Percentiles rank a stretch among this genome's conserved stretches.
These are phyloP conservation scores for Siniperca chuatsi DNA, from an alignment of 2,113 vertebrate species.

Conservation along the genomic window DNA sequence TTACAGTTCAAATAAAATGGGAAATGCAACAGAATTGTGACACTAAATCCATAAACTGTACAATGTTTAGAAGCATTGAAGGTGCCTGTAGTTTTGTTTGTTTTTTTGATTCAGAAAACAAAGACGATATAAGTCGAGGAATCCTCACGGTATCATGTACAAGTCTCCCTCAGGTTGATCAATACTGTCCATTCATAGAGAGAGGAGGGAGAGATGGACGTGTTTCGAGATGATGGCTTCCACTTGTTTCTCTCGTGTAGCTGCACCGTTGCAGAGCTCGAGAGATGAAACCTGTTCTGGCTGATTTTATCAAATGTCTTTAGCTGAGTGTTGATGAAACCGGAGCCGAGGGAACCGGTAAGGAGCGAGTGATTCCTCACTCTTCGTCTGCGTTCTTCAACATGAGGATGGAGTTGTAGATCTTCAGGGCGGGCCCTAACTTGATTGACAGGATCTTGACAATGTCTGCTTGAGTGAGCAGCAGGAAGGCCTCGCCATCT, in stretches of 20 bases:
- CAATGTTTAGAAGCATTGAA: conserved; percentile 67
- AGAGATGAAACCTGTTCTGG: conserved; percentile 22
- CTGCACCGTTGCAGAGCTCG: not conserved
- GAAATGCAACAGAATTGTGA: conserved; percentile 46
- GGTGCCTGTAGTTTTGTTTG: conserved; percentile 58
- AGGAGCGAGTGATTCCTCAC: conserved; percentile 36
- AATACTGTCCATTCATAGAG: conserved; percentile 46
- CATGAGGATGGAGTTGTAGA: conserved; percentile 94
- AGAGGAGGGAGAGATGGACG: conserved; percentile 30
- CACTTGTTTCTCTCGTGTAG: conserved; percentile 25
- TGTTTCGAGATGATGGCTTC: conserved; percentile 41
- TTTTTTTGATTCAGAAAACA: conserved; percentile 65
- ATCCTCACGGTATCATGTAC: conserved; percentile 39
- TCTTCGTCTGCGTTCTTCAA: conserved; percentile 90
- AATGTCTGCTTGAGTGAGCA: conserved; percentile 93
- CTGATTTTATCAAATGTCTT: conserved; percentile 23
- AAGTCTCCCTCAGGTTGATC: conserved; percentile 41
- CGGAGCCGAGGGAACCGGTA: not conserved
- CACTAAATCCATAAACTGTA: conserved; percentile 58
- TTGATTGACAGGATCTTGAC: conserved; percentile 95
- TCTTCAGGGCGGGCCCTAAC: conserved; percentile 93
- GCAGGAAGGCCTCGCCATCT: conserved; percentile 93
- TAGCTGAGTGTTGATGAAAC: conserved; percentile 11
- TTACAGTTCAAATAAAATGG: conserved; percentile 53
- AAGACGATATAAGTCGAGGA: conserved; percentile 59